phyloP scores from a whole-genome alignment of 37 sponge, comb jelly and placozoan genomes.

The Theonella swinhoei region DNA sequence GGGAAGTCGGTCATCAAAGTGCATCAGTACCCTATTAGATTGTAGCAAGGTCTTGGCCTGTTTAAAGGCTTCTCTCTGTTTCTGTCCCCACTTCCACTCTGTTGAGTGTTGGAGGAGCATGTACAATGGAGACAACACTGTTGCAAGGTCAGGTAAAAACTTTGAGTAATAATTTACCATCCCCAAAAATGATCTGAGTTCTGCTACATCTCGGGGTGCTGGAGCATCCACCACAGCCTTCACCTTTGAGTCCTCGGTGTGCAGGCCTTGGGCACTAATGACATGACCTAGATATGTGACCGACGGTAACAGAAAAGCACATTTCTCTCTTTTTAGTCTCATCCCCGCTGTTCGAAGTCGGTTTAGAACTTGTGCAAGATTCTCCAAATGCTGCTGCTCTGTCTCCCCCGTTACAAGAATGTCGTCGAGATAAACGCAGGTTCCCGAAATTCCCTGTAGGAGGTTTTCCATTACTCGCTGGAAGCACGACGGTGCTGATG shows the following conservation, averaged over 20 bases:
- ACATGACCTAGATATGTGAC: too few species aligned
- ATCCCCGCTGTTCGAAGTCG: conserved; percentile 8
- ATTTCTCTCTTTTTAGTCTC: conserved; percentile 1
- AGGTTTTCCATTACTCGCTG: conserved; percentile 42
- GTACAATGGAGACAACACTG: conserved; percentile 19
- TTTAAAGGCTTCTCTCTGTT: conserved; percentile 45
- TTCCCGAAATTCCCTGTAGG: conserved; percentile 32
- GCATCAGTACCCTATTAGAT: conserved; percentile 6
- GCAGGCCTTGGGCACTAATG: conserved; percentile 16
- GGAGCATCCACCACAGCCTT: conserved; percentile 29
- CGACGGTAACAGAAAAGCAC: conserved; percentile 6
- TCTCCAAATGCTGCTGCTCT: conserved; percentile 21
- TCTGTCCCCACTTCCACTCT: too few species aligned
- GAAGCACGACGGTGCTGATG: conserved; percentile 45
- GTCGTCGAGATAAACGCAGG: conserved; percentile 50
- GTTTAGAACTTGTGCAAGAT: conserved; percentile 17
- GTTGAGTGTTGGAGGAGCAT: conserved; percentile 33
- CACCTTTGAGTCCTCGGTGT: too few species aligned
- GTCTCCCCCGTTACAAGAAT: conserved; percentile 30
- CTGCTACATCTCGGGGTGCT: conserved; percentile 5
- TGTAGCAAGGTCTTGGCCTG: conserved; percentile 32
- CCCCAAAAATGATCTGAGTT: conserved; percentile 36
- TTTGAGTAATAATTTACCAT: too few species aligned
- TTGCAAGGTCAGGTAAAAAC: too few species aligned
- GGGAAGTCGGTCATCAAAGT: conserved; percentile 29